Conservation (phyloP, 2,113 vertebrate species). For the Equus przewalskii region DNA sequence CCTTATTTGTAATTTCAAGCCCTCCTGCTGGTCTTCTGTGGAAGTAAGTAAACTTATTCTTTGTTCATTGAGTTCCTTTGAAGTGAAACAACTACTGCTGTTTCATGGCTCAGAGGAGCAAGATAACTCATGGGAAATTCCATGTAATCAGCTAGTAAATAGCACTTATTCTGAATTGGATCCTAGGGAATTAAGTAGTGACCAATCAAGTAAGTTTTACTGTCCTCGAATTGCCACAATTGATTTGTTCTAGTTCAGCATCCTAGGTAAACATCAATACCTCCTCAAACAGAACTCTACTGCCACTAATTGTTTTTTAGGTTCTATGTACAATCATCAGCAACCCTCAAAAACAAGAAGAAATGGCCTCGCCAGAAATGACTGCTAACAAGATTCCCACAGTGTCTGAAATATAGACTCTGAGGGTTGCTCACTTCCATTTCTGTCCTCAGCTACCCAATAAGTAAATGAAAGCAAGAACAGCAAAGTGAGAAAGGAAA, state of each 20-base stretch:
- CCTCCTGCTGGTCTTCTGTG: not conserved
- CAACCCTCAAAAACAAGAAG: not conserved
- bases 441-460: not conserved
- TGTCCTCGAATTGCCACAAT: not conserved
- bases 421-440: not conserved
- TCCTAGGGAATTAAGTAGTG: not conserved
- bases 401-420: not conserved
- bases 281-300: not conserved
- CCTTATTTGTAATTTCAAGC: not conserved
- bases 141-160: not conserved
- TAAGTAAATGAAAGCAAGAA: not conserved
- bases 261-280: not conserved
- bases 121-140: not conserved
- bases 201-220: not conserved
- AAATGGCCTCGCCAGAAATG: not conserved
- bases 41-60: not conserved
- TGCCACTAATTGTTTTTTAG: not conserved
- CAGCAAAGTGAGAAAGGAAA: not conserved
- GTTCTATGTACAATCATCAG: not conserved
- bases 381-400: not conserved
- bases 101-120: not conserved
- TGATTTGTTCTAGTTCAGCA: not conserved
- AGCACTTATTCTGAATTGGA: constrained; percentile 13
- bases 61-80: not conserved
- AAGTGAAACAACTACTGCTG: not conserved